Evolutionary conservation across 2,888 invertebrate genomes (phyloP).

Genomic region (Ornithoptera alexandrae): DNA sequence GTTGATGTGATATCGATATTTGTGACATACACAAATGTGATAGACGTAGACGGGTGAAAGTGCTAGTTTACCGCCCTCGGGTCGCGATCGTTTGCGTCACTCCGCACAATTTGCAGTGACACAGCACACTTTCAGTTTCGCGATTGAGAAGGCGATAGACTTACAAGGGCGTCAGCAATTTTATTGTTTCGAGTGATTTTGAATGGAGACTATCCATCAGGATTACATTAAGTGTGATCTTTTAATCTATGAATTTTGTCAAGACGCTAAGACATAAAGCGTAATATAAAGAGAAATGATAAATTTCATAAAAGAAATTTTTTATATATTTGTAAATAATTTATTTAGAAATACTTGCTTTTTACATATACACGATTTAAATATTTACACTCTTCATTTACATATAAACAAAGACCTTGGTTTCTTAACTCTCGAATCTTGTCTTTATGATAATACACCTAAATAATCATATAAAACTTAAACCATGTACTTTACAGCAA

Average conservation of each 20-base stretch:
- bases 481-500: no score
- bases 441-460: no score
- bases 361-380: no score
- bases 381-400: no score
- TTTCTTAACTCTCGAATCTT: no score
- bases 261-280: no score
- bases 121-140: slow-evolving; percentile 30
- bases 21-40: slow-evolving; percentile 15
- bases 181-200: slow-evolving; percentile 25
- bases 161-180: slow-evolving; percentile 19
- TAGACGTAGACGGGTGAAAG: slow-evolving; percentile 52
- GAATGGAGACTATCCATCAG: slow-evolving; percentile 26
- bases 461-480: no score
- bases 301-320: no score
- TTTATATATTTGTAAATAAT: no score
- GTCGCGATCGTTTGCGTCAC: slow-evolving; percentile 42
- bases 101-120: slow-evolving; percentile 30
- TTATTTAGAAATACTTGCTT: no score
- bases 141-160: slow-evolving; percentile 27
- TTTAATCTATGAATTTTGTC: slow-evolving; percentile 1
- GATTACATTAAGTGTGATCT: slow-evolving; percentile 14
- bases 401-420: no score
- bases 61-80: slow-evolving; percentile 48
- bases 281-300: no score
- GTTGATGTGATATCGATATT: background rate